Conservation (phyloP, 2,888 invertebrate species). For the Drosophila trichaetosa region DNA sequence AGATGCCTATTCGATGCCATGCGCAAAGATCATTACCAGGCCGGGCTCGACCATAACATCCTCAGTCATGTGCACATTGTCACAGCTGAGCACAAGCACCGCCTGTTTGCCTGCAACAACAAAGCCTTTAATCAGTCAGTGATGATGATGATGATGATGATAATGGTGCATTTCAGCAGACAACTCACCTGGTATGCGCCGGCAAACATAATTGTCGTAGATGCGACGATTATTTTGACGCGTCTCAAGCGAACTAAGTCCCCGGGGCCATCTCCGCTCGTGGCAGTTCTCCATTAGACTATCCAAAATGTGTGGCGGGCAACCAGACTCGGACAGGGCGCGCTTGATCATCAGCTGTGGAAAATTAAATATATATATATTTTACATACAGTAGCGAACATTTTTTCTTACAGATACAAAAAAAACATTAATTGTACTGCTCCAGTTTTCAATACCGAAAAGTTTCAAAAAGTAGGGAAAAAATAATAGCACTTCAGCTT, state of each 20-base stretch:
- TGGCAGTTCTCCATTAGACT: slow-evolving; percentile 99
- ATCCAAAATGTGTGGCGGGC: slow-evolving; percentile 96
- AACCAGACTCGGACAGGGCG: slow-evolving; percentile 96
- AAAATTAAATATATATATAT: too few relatives aligned
- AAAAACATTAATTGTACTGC: background rate
- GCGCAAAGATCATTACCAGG: slow-evolving; percentile 99
- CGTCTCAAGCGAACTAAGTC: slow-evolving; percentile 95
- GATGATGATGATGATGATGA: background rate
- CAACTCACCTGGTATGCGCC: slow-evolving; percentile 92
- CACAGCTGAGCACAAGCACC: slow-evolving; percentile 96
- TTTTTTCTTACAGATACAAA: too few relatives aligned
- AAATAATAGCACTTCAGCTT: background rate
- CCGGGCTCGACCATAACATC: slow-evolving; percentile 98
- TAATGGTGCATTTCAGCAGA: slow-evolving; percentile 9
- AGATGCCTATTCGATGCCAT: slow-evolving; percentile 92
- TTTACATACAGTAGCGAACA: background rate
- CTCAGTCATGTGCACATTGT: slow-evolving; percentile 97
- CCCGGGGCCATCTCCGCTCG: slow-evolving; percentile 97
- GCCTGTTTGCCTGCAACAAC: slow-evolving; percentile 94
- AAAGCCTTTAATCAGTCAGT: slow-evolving; percentile 50
- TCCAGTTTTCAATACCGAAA: background rate
- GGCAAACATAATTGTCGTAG: slow-evolving; percentile 97
- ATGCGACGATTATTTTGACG: slow-evolving; percentile 95
- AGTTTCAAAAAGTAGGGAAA: background rate
- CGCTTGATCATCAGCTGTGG: slow-evolving; percentile 96